Evolutionary conservation across 2,113 vertebrate genomes (phyloP), one percentile per base, ranked within the genome.

Genomic region (Nesoenas mayeri): DNA sequence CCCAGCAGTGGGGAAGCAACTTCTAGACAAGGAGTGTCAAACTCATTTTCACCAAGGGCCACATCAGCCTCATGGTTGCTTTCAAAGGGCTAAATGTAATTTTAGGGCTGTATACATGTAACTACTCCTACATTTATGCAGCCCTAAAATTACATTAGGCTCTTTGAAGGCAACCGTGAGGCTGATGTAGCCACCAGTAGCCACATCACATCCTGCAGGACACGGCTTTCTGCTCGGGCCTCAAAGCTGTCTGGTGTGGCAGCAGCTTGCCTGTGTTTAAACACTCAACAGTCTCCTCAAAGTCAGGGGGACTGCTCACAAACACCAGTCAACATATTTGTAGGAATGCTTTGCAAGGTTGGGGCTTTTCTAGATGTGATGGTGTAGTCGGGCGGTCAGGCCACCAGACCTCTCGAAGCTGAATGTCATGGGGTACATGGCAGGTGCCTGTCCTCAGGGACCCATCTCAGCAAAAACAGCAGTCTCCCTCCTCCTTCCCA

Each of bases 351-450:
- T 66, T 60, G 32, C 34, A 42, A 89, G 54, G 22, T 1, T 61
- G 58, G 56, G 32, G 24, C 64, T 40, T 70, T 69, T 11, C 28
- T 53, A 38, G 56, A 47, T 34, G 25, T 34, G 42, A 58, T 21
- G 36, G 17, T 8, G 29, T 8, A 47, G 62, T 10, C 3, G 0
- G 42, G 47, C 0, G 1, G 29, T 10, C 1, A 2, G 42, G 42
- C 38, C 24, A 71, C 44, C 53, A 77, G 51, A 60, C 10, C 22
- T 25, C 44, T 32, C 3, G 3, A 15, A 81, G 14, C 25, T 50
- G 53, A 72, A 36, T 11, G 19, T 25, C 40, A 22, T 0, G 0
- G 9, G 3, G 15, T 31, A 13, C 42, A 32, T 1, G 3, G 48
- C 11, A 3, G 60, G 18, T 1, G 0, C 29, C 14, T 1, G 1